A percentile compares a stretch with the other conserved stretches of the same genome.
Evolutionary conservation across 1,140 invertebrate genomes (phyloP).

Genomic region (Bactericera cockerelli): DNA sequence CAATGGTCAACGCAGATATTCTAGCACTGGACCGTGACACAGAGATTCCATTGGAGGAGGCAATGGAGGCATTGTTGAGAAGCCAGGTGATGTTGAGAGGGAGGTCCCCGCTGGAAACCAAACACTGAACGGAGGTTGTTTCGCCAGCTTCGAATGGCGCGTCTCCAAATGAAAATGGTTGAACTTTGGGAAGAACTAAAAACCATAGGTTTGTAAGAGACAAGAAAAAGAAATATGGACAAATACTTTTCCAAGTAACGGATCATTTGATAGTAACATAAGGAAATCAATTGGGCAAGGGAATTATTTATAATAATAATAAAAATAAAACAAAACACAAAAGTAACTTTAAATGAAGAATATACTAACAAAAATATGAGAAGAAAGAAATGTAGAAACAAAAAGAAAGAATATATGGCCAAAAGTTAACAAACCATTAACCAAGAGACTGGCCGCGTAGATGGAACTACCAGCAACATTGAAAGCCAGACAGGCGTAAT

Average conservation of each 20-base stretch:
- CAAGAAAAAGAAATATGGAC: too few species aligned
- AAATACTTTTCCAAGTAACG: too few species aligned
- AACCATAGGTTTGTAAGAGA: neutral
- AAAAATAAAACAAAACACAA: too few species aligned
- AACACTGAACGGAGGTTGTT: conserved; percentile 36
- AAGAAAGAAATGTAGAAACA: too few species aligned
- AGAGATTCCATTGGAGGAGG: conserved; percentile 16
- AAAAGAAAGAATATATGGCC: too few species aligned
- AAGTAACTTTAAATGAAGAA: too few species aligned
- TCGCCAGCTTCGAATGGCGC: conserved; percentile 37
- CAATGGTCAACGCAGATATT: conserved; percentile 20
- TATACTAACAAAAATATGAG: too few species aligned
- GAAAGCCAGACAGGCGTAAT: conserved; percentile 44
- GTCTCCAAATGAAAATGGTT: conserved; percentile 42
- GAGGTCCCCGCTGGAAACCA: conserved; percentile 44
- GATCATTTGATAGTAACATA: too few species aligned
- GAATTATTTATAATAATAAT: too few species aligned
- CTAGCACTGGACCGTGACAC: conserved; percentile 14
- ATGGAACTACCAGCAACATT: conserved; percentile 45
- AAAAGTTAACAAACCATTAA: conserved; percentile 20
- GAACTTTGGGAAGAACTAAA: conserved; percentile 51
- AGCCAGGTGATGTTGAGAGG: conserved; percentile 42
- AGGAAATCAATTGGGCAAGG: too few species aligned
- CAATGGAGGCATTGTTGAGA: conserved; percentile 36
- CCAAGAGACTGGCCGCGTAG: conserved; percentile 20